These are phyloP conservation scores for Gobiocypris rarus DNA, from an alignment of 2,113 vertebrate genomes.

Conservation along the genomic window DNA sequence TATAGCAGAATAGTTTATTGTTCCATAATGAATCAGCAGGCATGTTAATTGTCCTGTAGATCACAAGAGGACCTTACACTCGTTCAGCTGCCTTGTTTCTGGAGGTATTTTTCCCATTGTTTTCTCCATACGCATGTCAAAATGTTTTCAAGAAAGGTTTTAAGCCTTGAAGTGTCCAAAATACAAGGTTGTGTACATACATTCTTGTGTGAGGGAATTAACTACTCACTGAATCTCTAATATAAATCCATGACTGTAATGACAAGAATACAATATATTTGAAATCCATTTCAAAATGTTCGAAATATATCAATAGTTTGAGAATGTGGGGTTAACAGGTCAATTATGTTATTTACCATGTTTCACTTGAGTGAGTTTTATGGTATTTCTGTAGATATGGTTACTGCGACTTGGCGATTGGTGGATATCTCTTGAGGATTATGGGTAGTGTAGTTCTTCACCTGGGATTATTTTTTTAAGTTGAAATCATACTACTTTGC, in stretches of 20 bases:
- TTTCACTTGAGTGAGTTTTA: too few relatives aligned
- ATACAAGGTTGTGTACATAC: background rate
- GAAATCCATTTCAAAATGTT: background rate
- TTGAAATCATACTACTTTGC: background rate
- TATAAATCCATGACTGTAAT: background rate
- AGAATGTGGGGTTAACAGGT: background rate
- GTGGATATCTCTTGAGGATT: background rate
- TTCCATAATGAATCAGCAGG: background rate
- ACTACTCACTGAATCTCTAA: background rate
- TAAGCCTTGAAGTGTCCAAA: background rate
- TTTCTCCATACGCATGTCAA: background rate
- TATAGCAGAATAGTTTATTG: background rate
- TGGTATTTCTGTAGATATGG: background rate
- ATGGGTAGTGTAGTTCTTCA: background rate
- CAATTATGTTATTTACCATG: background rate
- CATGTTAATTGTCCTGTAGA: background rate
- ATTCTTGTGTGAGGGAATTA: background rate
- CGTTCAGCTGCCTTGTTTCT: background rate
- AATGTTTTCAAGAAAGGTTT: background rate
- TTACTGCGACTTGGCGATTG: background rate
- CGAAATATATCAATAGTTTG: background rate
- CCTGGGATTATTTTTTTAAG: background rate
- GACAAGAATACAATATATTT: background rate
- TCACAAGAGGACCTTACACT: background rate
- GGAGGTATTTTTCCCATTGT: background rate